phyloP scores from a whole-genome alignment of 1,140 invertebrate genomes.

The Cydia strobilella region DNA sequence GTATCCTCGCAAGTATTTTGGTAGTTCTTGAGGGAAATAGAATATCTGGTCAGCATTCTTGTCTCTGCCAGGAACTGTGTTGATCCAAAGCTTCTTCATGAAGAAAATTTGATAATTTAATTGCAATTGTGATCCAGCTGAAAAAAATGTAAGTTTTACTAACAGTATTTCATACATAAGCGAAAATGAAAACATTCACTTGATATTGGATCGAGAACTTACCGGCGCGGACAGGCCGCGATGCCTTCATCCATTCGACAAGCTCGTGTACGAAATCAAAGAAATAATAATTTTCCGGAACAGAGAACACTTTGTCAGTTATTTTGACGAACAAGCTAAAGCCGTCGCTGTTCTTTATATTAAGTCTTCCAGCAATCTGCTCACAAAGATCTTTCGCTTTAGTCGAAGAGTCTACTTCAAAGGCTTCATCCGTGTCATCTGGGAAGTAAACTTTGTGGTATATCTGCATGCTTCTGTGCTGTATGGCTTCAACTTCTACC shows the following conservation, averaged over 20 bases:
- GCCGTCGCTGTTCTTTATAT: slow-evolving; percentile 89
- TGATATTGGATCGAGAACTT: slow-evolving; percentile 48
- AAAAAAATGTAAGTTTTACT: slow-evolving; percentile 40
- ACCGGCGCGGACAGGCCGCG: slow-evolving; percentile 88
- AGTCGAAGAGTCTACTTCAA: slow-evolving; percentile 90
- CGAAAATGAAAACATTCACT: background rate
- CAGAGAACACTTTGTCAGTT: slow-evolving; percentile 95
- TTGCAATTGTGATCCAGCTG: slow-evolving; percentile 82
- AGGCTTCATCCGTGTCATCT: slow-evolving; percentile 93
- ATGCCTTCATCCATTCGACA: slow-evolving; percentile 92
- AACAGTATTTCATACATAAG: background rate
- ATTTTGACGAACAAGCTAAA: slow-evolving; percentile 97
- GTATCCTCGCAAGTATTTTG: slow-evolving; percentile 94
- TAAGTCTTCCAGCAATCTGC: slow-evolving; percentile 88
- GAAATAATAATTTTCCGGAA: slow-evolving; percentile 96
- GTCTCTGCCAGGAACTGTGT: slow-evolving; percentile 93
- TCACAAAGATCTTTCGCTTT: slow-evolving; percentile 92
- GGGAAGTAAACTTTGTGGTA: slow-evolving; percentile 97
- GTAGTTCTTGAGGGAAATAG: slow-evolving; percentile 96
- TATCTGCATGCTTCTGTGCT: slow-evolving; percentile 95
- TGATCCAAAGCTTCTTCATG: slow-evolving; percentile 98
- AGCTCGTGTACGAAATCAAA: slow-evolving; percentile 96
- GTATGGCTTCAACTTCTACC: slow-evolving; percentile 97
- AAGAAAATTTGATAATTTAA: slow-evolving; percentile 97
- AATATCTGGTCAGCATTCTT: slow-evolving; percentile 95